Evolutionary conservation across 2,888 invertebrate genomes (phyloP), one percentile per base, ranked within the genome.

Genomic region (Leptopilina myrica): DNA sequence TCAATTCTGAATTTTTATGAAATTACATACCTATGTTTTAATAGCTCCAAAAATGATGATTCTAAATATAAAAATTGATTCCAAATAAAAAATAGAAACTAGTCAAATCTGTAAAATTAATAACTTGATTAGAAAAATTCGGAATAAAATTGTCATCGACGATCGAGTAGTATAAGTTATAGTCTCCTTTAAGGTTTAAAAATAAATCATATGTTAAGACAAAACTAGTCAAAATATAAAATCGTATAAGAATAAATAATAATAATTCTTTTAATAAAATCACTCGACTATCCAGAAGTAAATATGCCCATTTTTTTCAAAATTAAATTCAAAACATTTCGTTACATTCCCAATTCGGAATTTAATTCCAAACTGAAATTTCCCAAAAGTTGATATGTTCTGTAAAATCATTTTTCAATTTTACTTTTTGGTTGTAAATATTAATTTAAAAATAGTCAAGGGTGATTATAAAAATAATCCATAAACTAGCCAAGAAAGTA

Each of bases 211-310:
- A 73, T 2, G 33, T n/a, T 69, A 69, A 53, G 69, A n/a, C n/a
- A 33, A 56, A 73, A 73, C 73, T 73, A 73, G 73, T 73, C 73
- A 73, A 73, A 56, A 56, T 73, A 33, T 33, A 33, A 73, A 73
- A 56, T 33, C 73, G n/a, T 12, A 20, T 66, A 66, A 33, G 11
- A 69, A 14, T 20, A 20, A 20, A 20, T 20, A 20, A 20, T 20
- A 20, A 20, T 20, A 20, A 20, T 20, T 20, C 20, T 20, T 20
- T 1, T 20, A 20, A 20, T 20, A 20, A 20, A 20, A 20, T 20
- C 20, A 20, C 20, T 20, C 20, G 20, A 20, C 20, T 20, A 1
- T 20, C 20, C 20, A 20, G 20, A 20, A 20, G 0, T 1, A 33
- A 33, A 33, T 33, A 33, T 33, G 33, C 5, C 33, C 4, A 33